phyloP scores from a whole-genome alignment of 2,113 vertebrate species.

The Myotis lucifugus region DNA sequence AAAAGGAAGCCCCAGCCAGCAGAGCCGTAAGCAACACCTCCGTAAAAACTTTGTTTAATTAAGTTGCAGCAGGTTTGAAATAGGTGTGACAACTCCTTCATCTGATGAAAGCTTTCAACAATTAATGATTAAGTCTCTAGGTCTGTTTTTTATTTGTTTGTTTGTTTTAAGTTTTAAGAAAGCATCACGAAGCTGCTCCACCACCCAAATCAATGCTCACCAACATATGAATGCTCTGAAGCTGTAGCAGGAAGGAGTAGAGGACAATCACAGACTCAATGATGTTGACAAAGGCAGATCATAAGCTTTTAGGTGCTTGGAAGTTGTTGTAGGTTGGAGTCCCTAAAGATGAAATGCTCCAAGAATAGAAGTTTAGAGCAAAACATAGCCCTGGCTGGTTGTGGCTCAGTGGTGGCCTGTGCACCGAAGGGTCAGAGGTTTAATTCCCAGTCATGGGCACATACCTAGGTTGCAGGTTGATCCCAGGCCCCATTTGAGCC shows the following conservation, averaged over 20 bases:
- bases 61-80: neutral
- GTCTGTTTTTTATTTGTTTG: neutral
- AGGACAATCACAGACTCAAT: neutral
- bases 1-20: neutral
- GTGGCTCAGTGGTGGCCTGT: too few relatives aligned
- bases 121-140: neutral
- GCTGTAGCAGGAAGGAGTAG: neutral
- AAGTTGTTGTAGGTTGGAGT: neutral
- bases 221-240: neutral
- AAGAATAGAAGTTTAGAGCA: neutral
- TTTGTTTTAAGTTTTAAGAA: neutral
- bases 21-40: neutral
- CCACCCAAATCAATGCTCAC: neutral
- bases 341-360: neutral
- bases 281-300: neutral
- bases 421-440: too few relatives aligned
- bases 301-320: neutral
- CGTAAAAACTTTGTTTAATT: neutral
- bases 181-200: neutral
- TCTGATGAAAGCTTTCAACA: neutral
- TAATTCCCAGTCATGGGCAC: too few relatives aligned
- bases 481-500: too few relatives aligned
- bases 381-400: neutral
- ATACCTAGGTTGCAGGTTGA: too few relatives aligned
- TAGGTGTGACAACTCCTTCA: neutral